Conservation (phyloP, 2,113 vertebrate genomes). For the Sprattus sprattus region DNA sequence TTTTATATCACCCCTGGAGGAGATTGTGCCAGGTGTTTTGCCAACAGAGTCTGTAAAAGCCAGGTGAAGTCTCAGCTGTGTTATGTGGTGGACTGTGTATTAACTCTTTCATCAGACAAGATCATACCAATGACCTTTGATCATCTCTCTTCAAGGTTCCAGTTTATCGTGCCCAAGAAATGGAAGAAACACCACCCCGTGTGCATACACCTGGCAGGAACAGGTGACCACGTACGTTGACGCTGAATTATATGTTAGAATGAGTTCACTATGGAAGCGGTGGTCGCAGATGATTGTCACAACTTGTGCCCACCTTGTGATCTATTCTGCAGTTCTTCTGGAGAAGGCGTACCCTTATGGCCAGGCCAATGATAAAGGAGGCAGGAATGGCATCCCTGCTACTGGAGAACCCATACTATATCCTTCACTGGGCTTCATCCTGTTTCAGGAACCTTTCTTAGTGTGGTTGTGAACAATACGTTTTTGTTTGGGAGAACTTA, state of each 20-base stretch:
- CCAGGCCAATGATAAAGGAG: slow-evolving; percentile 95
- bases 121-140: background rate
- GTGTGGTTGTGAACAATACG: background rate
- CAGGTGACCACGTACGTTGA: slow-evolving; percentile 91
- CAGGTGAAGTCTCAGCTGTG: slow-evolving; percentile 70
- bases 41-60: slow-evolving; percentile 86
- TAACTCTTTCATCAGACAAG: background rate
- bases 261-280: no score
- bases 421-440: slow-evolving; percentile 72
- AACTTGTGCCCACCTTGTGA: background rate
- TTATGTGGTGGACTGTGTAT: background rate
- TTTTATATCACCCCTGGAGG: slow-evolving; percentile 92
- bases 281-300: no score
- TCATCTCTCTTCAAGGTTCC: slow-evolving; percentile 76
- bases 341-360: slow-evolving; percentile 92
- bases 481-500: no score
- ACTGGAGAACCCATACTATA: slow-evolving; percentile 98
- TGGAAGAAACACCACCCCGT: slow-evolving; percentile 90
- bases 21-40: slow-evolving; percentile 88
- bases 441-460: background rate
- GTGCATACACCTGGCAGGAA: slow-evolving; percentile 94
- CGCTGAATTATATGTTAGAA: no score
- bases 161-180: slow-evolving; percentile 89
- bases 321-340: slow-evolving; percentile 83
- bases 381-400: slow-evolving; percentile 91